A percentile compares a stretch with the other conserved stretches of the same genome.
Evolutionary conservation across 2,113 vertebrate genomes (phyloP).

Genomic region (Mobula hypostoma): DNA sequence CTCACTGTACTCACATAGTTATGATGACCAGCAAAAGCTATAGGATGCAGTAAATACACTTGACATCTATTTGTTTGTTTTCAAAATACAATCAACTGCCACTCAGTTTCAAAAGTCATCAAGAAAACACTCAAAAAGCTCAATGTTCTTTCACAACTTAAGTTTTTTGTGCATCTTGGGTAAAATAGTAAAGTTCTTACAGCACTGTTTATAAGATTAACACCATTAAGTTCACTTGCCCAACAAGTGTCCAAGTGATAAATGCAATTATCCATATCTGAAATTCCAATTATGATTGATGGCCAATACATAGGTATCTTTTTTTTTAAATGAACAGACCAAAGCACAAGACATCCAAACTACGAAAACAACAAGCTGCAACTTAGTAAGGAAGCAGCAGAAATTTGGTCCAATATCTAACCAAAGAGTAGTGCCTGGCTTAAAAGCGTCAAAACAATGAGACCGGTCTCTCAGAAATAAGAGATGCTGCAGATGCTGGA

Average conservation of each 20-base stretch:
- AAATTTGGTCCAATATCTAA: not conserved
- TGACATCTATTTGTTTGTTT: not conserved
- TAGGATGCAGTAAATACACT: not conserved
- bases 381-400: not conserved
- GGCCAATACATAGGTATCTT: too few relatives aligned
- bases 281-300: not conserved
- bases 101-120: not conserved
- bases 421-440: not conserved
- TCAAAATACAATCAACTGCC: not conserved
- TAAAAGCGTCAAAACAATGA: not conserved
- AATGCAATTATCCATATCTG: not conserved
- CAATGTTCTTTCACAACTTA: not conserved
- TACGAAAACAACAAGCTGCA: too few relatives aligned
- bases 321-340: too few relatives aligned
- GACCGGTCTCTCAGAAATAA: too few relatives aligned
- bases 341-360: too few relatives aligned
- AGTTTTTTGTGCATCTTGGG: too few relatives aligned
- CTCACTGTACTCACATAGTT: not conserved
- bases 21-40: too few relatives aligned
- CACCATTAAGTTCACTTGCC: not conserved
- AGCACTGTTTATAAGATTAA: not conserved
- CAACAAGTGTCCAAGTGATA: not conserved
- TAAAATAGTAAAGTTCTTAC: not conserved
- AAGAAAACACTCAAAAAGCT: not conserved
- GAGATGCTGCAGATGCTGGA: too few relatives aligned